Conservation (phyloP, 2,113 vertebrate genomes). For the Hydropotes inermis region DNA sequence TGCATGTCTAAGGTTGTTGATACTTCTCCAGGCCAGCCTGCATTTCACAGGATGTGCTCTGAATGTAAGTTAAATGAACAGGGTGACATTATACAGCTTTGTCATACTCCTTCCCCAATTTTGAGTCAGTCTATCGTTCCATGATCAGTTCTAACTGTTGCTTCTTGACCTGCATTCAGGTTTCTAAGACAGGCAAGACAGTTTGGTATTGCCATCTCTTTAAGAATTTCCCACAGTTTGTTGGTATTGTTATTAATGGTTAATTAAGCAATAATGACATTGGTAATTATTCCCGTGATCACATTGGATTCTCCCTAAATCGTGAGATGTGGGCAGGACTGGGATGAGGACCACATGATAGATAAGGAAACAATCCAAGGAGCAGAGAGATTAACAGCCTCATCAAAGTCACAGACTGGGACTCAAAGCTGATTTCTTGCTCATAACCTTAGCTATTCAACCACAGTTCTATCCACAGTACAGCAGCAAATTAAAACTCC, state of each 20-base stretch:
- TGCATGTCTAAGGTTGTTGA: neutral
- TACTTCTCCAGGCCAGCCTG: neutral
- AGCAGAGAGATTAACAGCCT: neutral
- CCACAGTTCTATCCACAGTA: neutral
- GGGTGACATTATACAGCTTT: neutral
- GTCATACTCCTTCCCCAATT: neutral
- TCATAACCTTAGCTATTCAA: neutral
- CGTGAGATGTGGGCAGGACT: neutral
- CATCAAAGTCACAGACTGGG: neutral
- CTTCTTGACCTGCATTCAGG: neutral
- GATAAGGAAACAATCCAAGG: neutral
- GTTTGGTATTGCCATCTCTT: neutral
- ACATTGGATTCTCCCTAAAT: neutral
- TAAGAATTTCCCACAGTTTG: neutral
- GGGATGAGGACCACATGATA: neutral
- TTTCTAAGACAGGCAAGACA: neutral
- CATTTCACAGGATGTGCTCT: neutral
- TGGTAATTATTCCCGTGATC: neutral
- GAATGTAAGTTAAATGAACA: neutral
- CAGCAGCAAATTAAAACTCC: neutral
- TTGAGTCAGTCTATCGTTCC: neutral
- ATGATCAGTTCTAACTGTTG: neutral
- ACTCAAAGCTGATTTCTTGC: neutral
- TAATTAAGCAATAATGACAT: neutral
- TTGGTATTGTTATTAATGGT: neutral